Evolutionary conservation across 2,888 invertebrate species (phyloP).

Genomic region (Mamestra brassicae): DNA sequence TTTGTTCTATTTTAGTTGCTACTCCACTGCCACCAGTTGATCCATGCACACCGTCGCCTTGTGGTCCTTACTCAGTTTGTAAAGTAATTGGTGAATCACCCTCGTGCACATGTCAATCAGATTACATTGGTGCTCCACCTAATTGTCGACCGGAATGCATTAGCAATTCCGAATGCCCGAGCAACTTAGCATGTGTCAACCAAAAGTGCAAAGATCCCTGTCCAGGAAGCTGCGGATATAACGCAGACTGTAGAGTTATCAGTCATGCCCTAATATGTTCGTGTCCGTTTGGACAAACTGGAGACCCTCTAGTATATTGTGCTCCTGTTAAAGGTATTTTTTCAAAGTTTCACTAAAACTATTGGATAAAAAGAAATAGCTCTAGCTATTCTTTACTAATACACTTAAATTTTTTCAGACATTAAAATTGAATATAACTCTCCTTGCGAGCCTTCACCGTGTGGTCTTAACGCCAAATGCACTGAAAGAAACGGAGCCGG

Average conservation of each 20-base stretch:
- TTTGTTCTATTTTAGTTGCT: conserved; percentile 75
- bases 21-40: conserved; percentile 86
- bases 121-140: conserved; percentile 92
- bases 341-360: conserved; percentile 3
- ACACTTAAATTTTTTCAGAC: conserved; percentile 73
- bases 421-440: conserved; percentile 83
- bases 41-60: conserved; percentile 93
- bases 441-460: conserved; percentile 93
- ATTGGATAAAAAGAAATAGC: neutral
- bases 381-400: neutral
- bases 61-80: conserved; percentile 92
- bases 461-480: conserved; percentile 92
- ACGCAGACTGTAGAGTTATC: conserved; percentile 94
- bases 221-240: conserved; percentile 92
- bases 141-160: conserved; percentile 93
- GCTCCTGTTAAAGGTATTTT: conserved; percentile 83
- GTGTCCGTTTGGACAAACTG: conserved; percentile 92
- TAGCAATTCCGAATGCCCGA: conserved; percentile 93
- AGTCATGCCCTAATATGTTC: conserved; percentile 93
- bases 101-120: conserved; percentile 92
- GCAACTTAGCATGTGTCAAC: conserved; percentile 92
- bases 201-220: conserved; percentile 94
- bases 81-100: conserved; percentile 92
- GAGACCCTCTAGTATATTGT: conserved; percentile 92
- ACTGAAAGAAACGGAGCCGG: conserved; percentile 92